Evolutionary conservation across 2,113 vertebrate genomes (phyloP).

Genomic region (Myodes glareolus): DNA sequence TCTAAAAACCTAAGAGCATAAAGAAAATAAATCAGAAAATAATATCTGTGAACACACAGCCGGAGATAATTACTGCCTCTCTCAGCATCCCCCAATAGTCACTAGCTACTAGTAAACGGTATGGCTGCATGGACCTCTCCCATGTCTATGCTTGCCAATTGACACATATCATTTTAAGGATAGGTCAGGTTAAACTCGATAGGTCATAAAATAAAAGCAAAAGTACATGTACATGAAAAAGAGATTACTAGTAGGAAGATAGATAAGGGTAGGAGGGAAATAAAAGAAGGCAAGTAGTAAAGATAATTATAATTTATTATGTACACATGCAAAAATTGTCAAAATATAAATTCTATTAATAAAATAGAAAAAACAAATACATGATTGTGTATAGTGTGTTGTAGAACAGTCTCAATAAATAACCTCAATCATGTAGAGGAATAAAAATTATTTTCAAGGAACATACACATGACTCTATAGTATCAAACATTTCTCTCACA

Average conservation of each 20-base stretch:
- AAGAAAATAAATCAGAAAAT: neutral
- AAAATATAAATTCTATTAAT: neutral
- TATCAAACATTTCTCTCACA: neutral
- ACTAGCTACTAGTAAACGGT: neutral
- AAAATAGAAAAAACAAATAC: neutral
- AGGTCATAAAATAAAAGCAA: neutral
- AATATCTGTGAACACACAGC: neutral
- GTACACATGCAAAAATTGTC: neutral
- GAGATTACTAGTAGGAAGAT: neutral
- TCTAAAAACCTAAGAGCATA: neutral
- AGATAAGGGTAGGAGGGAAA: neutral
- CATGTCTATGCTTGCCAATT: neutral
- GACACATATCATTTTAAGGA: neutral
- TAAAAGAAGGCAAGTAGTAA: neutral
- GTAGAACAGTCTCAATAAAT: neutral
- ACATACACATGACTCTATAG: neutral
- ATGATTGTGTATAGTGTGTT: neutral
- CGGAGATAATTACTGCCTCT: neutral
- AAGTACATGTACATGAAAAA: neutral
- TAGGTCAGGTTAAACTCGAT: neutral
- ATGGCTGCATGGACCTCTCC: neutral
- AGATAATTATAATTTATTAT: neutral
- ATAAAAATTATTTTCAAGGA: neutral
- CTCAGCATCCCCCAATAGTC: neutral
- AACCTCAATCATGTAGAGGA: neutral